Base-by-base conservation (phyloP, 53 echinoderm and acorn worm species). In the Pentamera pediparva region DNA sequence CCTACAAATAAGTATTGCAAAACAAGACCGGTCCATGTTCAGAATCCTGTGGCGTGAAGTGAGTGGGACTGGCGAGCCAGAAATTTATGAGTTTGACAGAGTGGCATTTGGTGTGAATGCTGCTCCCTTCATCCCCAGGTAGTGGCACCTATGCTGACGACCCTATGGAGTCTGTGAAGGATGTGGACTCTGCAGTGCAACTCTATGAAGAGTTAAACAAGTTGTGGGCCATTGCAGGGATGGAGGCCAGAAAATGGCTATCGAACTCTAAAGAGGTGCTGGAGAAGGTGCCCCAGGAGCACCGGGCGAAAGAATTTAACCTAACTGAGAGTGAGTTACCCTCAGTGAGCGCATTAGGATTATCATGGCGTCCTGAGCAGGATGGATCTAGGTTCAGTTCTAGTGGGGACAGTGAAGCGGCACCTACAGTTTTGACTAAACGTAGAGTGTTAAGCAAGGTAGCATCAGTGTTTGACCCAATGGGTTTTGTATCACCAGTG, bases 81-180 rank as follows among this genome's bases (percentile, higher is more conserved):
- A 39, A 7, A 39, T 4, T 6, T 70, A 70, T 41, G 70, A 78
- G 62, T 59, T 35, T 56, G 40, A 62, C 72, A 56, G 78, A 78
- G 73, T 71, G 62, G 10, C 60, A 13, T 85, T 85, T 56, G 85
- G 79, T 28, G 61, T 78, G 32, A 79, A 61, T 30, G 62, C 71
- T 54, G 57, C 78, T 32, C 79, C 85, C 22, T 70, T 70, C 20
- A 70, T 70, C 12, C 19, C 70, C 17, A 21, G 28, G 62, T 61
- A 35, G 85, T 78, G 25, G 53, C 78, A 49, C 79, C 61, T 77
- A 64, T 31, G 49, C 65, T 50, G 78, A 85, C 56, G 85, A 85
- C 43, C 70, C 65, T 33, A 43, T 85, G 72, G 79, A 71, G 27
- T 24, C 48, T 56, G 74, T 79, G 8, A 6, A 37, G 29, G 74